These are phyloP conservation scores for Callipepla squamata DNA, from an alignment of 2,113 vertebrate species.

Conservation along the genomic window DNA sequence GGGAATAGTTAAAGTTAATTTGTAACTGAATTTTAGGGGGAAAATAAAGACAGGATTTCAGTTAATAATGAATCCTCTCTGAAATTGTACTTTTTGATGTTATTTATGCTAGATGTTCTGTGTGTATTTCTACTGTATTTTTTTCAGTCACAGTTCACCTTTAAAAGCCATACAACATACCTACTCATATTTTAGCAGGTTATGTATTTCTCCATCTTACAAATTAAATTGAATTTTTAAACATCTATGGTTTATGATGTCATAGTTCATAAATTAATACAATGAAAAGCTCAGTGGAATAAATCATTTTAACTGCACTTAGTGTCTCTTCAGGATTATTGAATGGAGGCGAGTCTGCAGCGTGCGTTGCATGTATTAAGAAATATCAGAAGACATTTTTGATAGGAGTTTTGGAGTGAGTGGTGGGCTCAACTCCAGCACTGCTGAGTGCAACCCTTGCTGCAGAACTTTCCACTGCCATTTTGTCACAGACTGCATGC, in stretches of 20 bases:
- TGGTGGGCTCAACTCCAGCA: background rate
- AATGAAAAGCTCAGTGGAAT: background rate
- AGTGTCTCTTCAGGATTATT: background rate
- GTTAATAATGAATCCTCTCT: background rate
- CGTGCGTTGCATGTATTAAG: background rate
- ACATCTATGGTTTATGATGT: background rate
- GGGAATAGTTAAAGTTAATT: background rate
- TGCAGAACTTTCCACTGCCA: conserved; percentile 15
- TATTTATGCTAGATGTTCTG: background rate
- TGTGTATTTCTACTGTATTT: background rate
- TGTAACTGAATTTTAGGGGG: background rate
- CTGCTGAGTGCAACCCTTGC: background rate
- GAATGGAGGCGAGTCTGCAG: background rate
- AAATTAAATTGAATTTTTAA: conserved; percentile 1
- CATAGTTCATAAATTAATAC: conserved; percentile 21
- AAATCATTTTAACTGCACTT: background rate
- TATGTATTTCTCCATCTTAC: background rate
- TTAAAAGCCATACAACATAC: background rate
- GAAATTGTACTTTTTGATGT: background rate
- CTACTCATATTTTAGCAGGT: background rate
- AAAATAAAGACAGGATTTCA: background rate
- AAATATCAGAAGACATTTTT: conserved; percentile 19
- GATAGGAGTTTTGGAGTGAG: conserved; percentile 38
- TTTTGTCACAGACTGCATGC: background rate
- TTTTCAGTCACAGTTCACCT: background rate